Base-by-base conservation (phyloP, 1,140 invertebrate genomes). In the Yoshiicerus persimilis region DNA sequence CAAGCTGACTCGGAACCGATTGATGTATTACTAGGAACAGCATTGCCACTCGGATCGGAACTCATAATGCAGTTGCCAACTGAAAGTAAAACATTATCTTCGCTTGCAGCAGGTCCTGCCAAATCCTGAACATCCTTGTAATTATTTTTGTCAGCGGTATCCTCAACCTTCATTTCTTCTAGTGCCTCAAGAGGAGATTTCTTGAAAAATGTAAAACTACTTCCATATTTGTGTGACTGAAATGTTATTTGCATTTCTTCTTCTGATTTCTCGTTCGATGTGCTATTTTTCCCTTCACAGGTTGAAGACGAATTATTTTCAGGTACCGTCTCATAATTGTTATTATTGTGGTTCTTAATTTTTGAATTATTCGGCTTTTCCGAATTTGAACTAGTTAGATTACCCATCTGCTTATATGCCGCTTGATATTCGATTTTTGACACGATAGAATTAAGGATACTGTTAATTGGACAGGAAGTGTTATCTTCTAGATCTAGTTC, bases 171-270 rank as follows among this genome's bases (percentile, higher is more conserved):
- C 75, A 80, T 80, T 80, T 80, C 75, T 38, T 80, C 75, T 20
- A 80, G 30, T 9, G 75, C 75, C 16, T 30, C 32, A 36, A 80
- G 75, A 34, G 75, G 75, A n/a, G 75, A 80, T 38, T 23, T 80
- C 75, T 80, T 80, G 30, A 38, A 80, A 80, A 80, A 80, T 80
- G 75, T 80, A 80, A 80, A 80, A 80, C 75, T 80, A 32, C 75
- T 20, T 80, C 75, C 75, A 20, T 80, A 80, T 80, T 80, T 80
- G 32, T 80, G 75, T 4, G 75, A 80, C 34, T 80, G 32, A 6
- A 36, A 38, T n/a, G 75, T 80, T 20, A 80, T 34, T 36, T 80
- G 75, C 75, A 80, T 80, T 80, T 80, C 30, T 32, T 80, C 75
- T 10, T 36, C 75, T 38, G 70, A 36, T 20, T 80, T 80, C n/a